Conservation (phyloP, 2,113 vertebrate genomes). For the Neopipo cinnamomea region DNA sequence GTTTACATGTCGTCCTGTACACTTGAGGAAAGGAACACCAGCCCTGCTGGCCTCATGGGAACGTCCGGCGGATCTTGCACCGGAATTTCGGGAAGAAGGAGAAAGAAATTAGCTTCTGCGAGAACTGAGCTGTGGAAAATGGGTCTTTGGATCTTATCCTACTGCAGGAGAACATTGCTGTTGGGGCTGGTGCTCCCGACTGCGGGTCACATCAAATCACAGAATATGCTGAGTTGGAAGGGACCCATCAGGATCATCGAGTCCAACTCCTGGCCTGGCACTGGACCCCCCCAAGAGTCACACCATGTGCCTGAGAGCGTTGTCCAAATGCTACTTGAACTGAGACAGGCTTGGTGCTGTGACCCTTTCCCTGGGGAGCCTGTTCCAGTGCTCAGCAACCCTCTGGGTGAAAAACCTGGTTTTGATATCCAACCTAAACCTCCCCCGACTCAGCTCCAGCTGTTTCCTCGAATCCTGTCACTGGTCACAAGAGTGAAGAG, state of each 20-base stretch:
- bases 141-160: not conserved
- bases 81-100: not conserved
- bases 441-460: not conserved
- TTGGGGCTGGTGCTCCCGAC: not conserved
- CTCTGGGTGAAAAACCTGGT: not conserved
- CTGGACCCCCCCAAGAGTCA: not conserved
- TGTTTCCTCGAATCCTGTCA: not conserved
- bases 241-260: not conserved
- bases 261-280: not conserved
- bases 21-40: constrained; percentile 59
- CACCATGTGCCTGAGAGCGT: not conserved
- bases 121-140: not conserved
- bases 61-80: not conserved
- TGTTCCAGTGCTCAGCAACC: not conserved
- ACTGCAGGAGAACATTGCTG: not conserved
- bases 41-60: not conserved
- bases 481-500: not conserved
- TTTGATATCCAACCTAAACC: not conserved
- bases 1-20: constrained; percentile 71
- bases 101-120: not conserved
- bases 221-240: not conserved
- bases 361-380: not conserved
- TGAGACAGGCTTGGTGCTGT: not conserved
- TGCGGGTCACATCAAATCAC: not conserved
- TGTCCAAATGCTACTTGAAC: not conserved